A percentile compares a stretch with the other conserved stretches of the same genome.
These are phyloP conservation scores for Dromococcyx pavoninus DNA, from an alignment of 2,797 vertebrate genomes.

Conservation along the genomic window DNA sequence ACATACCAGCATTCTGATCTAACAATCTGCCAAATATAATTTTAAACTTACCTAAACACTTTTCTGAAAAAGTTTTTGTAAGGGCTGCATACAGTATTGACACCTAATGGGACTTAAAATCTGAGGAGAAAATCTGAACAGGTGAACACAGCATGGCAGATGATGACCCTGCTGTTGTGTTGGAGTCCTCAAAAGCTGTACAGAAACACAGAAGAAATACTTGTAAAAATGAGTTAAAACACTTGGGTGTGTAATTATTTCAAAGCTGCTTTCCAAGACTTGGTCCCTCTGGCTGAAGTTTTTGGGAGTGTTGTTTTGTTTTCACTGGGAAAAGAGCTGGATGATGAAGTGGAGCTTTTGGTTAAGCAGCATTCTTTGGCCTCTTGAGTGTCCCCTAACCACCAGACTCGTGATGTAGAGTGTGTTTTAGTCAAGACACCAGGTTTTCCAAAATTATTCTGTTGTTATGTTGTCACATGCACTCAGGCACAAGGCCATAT, in stretches of 20 bases:
- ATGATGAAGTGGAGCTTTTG: neutral
- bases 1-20: neutral
- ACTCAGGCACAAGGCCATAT: neutral
- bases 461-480: neutral
- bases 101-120: neutral
- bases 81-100: neutral
- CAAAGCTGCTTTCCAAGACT: neutral
- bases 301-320: neutral
- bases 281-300: neutral
- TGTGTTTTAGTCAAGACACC: neutral
- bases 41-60: conserved; percentile 7
- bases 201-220: neutral
- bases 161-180: accelerated
- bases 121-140: neutral
- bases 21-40: neutral
- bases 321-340: neutral
- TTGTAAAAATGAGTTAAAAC: neutral
- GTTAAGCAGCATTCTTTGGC: neutral
- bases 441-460: neutral
- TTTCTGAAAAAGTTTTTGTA: conserved; percentile 6
- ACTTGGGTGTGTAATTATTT: neutral
- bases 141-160: neutral
- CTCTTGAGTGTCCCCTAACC: neutral
- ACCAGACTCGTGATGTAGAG: neutral
- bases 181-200: neutral